Base-by-base conservation (phyloP, 64 coral and sea anemone species). In the Anthopleura sola region DNA sequence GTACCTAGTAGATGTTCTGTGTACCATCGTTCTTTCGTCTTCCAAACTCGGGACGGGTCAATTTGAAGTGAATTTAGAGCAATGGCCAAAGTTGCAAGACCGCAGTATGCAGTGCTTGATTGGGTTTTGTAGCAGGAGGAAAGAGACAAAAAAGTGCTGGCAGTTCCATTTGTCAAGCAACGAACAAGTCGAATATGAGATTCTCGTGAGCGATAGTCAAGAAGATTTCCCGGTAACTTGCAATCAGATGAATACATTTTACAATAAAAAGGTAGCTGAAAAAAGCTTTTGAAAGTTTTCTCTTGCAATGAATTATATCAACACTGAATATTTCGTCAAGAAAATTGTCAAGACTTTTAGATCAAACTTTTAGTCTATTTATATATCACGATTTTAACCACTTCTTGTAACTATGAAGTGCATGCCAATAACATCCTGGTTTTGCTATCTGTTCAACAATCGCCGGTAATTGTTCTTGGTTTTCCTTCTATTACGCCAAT, bases 71-170 rank as follows among this genome's bases (percentile, higher is more conserved):
- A 75, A 69, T 98, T 98, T 10, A 98, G 66, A 37, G 80, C 90
- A 10, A 98, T 91, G 4, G 82, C 91, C 8, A 98, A 76, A 34
- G 95, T 93, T 20, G 91, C 82, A 0, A 98, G 17, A 16, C 95
- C 95, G 21, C 95, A 98, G 60, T 88, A 93, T 1, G 85, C 85
- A 0, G 91, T 87, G 21, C 93, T 88, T 0, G 91, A 78, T 77
- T 98, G 95, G 14, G 85, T 98, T 36, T 85, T 90, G 68, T 88
- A 98, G 37, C 91, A 93, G 11, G 88, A 93, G 15, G 91, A 90
- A 56, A 98, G 36, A 36, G 91, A 84, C 28, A 93, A 76, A 60
- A 86, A 98, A 8, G 88, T 76, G 0, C 49, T 58, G 62, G 91
- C 88, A 66, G 82, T 75, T 17, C 88, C 91, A 24, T 84, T 54